phyloP scores from a whole-genome alignment of 2,113 vertebrate genomes.

The Ailuropoda melanoleuca region DNA sequence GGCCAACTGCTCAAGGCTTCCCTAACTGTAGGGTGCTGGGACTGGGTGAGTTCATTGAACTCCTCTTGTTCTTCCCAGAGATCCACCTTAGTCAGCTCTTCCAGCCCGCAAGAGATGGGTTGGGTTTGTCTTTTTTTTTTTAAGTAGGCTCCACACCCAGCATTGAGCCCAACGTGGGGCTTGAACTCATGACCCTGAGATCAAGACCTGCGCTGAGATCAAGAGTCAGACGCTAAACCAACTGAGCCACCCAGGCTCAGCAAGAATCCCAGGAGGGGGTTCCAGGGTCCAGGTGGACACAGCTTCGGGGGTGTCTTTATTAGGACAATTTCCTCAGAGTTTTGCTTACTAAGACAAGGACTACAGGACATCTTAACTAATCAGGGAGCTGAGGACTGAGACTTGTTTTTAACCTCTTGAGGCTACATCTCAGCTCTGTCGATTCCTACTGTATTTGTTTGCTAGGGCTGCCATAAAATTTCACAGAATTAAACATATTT shows the following conservation, averaged over 20 bases:
- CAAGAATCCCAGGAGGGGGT: neutral
- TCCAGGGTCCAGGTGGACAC: neutral
- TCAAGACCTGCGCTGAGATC: neutral
- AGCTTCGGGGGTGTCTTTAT: neutral
- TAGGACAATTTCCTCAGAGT: neutral
- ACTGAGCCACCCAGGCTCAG: neutral
- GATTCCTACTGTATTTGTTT: neutral
- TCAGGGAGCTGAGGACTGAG: neutral
- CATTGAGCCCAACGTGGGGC: neutral
- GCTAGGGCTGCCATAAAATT: neutral
- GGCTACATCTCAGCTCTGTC: neutral
- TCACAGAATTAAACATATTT: neutral
- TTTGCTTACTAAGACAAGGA: neutral
- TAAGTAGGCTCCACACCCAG: neutral
- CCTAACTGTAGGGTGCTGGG: neutral
- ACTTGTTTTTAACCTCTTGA: neutral
- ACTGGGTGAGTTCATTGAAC: neutral
- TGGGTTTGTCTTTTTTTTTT: neutral
- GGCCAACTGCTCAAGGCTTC: neutral
- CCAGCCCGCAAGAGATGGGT: neutral
- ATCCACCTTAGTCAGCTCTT: neutral
- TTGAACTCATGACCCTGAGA: neutral
- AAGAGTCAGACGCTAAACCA: neutral
- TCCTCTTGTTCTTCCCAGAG: constrained; percentile 33
- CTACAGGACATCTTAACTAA: neutral